Evolutionary conservation across 1,140 invertebrate species (phyloP).

Genomic region (Drosophila busckii): DNA sequence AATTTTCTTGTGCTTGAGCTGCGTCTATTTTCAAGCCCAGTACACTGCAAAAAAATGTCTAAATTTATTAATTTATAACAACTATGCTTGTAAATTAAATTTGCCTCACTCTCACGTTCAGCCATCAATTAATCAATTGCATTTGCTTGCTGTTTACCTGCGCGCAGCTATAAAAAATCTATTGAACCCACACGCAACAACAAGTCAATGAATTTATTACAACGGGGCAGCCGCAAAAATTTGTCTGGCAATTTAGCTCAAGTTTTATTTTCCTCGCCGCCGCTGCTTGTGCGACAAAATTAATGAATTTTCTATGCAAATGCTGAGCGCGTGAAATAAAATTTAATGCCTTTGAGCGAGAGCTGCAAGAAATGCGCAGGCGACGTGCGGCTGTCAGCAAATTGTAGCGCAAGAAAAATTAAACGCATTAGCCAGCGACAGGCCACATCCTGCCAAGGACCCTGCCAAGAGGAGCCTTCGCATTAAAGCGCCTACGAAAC

Average conservation of each 20-base stretch:
- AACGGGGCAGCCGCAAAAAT: constrained; percentile 56
- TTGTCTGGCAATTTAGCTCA: constrained; percentile 56
- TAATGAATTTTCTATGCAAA: constrained; percentile 76
- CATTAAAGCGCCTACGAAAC: constrained; percentile 38
- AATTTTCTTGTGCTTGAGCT: too few relatives aligned
- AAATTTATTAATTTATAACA: not conserved
- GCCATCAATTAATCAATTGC: too few relatives aligned
- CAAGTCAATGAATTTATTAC: constrained; percentile 55
- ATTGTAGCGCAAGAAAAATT: constrained; percentile 71
- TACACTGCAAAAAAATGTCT: constrained; percentile 4
- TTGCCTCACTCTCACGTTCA: constrained; percentile 40
- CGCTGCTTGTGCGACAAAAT: constrained; percentile 44
- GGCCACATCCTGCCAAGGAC: too few relatives aligned
- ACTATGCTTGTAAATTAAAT: not conserved
- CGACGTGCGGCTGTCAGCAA: constrained; percentile 52
- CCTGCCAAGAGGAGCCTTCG: constrained; percentile 25
- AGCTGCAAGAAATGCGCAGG: constrained; percentile 58
- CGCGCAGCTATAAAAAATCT: constrained; percentile 38
- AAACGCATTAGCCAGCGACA: constrained; percentile 71
- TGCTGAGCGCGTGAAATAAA: constrained; percentile 68
- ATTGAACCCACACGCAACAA: constrained; percentile 31
- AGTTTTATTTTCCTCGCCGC: constrained; percentile 12
- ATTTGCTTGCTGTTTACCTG: too few relatives aligned
- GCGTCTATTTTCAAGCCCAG: constrained; percentile 30
- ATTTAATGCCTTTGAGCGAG: constrained; percentile 73